A percentile compares a stretch with the other conserved stretches of the same genome.
Evolutionary conservation across 1,140 invertebrate species (phyloP).

Genomic region (Sweltsa coloradensis): DNA sequence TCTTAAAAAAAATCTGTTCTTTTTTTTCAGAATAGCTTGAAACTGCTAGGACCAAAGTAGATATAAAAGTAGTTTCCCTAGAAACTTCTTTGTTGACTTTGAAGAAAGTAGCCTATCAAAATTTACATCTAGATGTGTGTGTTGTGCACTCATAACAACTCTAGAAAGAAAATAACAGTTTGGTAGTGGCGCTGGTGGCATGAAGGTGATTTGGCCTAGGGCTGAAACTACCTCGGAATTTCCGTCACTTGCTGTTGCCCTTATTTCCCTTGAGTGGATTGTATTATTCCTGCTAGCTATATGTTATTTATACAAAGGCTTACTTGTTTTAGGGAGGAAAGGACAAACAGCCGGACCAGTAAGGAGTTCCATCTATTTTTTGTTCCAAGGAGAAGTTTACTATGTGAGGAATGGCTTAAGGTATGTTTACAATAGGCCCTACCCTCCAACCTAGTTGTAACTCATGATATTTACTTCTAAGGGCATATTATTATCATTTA

Average conservation of each 20-base stretch:
- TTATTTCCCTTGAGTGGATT: neutral
- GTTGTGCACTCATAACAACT: no score
- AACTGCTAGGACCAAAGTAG: no score
- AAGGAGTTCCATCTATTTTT: slow-evolving; percentile 72
- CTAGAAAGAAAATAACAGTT: no score
- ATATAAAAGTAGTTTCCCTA: no score
- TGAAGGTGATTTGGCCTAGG: neutral
- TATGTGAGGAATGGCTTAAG: slow-evolving; percentile 70
- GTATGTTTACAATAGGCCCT: slow-evolving; percentile 22
- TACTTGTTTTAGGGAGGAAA: slow-evolving; percentile 19
- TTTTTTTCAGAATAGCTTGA: no score
- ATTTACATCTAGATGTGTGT: no score
- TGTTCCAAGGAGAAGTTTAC: slow-evolving; percentile 71
- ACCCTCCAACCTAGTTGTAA: neutral
- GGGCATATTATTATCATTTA: neutral
- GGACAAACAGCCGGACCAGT: slow-evolving; percentile 30
- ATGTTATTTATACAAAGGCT: slow-evolving; percentile 7
- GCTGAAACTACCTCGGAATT: neutral
- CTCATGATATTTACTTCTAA: neutral
- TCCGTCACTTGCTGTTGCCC: neutral
- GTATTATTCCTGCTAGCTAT: neutral
- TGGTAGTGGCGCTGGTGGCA: neutral
- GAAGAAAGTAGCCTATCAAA: no score
- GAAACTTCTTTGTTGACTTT: no score
- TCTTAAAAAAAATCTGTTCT: no score